Evolutionary conservation across 1,140 invertebrate genomes (phyloP).

Genomic region (Harlomillsia oculata): DNA sequence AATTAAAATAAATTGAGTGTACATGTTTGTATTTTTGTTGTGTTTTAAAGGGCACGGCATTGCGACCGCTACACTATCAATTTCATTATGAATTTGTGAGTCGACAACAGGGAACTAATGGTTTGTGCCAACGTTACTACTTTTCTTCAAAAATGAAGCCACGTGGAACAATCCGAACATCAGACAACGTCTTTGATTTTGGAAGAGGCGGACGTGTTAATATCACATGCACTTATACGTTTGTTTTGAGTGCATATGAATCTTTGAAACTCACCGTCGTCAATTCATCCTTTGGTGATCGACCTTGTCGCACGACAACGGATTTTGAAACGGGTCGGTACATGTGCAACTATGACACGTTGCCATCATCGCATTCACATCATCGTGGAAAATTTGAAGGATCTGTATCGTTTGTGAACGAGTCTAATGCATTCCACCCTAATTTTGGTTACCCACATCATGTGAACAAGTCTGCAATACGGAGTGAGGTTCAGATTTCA

Average conservation of each 20-base stretch:
- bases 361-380: no score
- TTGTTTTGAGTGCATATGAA: constrained; percentile 48
- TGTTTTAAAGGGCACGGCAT: constrained; percentile 49
- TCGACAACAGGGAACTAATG: constrained; percentile 27
- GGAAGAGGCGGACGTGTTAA: constrained; percentile 62
- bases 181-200: constrained; percentile 63
- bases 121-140: constrained; percentile 30
- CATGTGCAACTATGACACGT: constrained; percentile 38
- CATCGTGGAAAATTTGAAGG: no score
- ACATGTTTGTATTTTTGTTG: neutral
- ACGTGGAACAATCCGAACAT: constrained; percentile 55
- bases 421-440: no score
- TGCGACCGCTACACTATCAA: constrained; percentile 53
- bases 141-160: constrained; percentile 30
- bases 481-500: constrained; percentile 15
- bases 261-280: constrained; percentile 52
- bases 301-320: constrained; percentile 54
- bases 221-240: constrained; percentile 61
- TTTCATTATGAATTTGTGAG: constrained; percentile 35
- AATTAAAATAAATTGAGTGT: neutral
- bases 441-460: no score
- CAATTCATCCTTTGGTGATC: constrained; percentile 59
- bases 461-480: no score
- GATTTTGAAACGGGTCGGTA: constrained; percentile 60
- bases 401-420: no score